phyloP scores from a whole-genome alignment of 2,113 vertebrate genomes.

The Pseudois nayaur region DNA sequence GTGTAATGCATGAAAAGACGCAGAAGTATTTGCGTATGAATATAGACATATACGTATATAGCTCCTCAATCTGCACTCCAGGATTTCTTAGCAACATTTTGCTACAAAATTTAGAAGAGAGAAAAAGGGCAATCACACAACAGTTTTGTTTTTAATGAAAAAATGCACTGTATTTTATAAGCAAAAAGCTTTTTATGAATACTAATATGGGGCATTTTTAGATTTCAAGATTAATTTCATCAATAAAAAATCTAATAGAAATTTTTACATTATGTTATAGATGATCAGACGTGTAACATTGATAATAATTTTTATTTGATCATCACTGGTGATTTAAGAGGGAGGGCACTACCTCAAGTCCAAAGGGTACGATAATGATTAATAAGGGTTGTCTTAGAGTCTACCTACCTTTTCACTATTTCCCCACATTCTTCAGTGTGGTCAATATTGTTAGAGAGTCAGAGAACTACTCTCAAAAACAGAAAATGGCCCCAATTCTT shows the following conservation, averaged over 20 bases:
- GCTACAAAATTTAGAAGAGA: background rate
- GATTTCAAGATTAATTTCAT: conserved; percentile 17
- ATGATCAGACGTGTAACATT: background rate
- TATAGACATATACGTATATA: background rate
- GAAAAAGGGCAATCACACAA: background rate
- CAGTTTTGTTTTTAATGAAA: background rate
- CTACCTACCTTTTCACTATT: background rate
- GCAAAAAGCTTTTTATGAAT: background rate
- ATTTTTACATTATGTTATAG: background rate
- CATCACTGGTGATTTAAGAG: background rate
- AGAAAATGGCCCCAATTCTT: background rate
- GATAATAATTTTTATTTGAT: background rate
- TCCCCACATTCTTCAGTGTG: background rate
- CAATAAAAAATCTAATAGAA: background rate
- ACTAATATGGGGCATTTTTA: background rate
- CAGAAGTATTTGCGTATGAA: background rate
- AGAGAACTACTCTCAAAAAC: background rate
- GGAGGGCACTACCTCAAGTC: background rate
- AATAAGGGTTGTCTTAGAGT: background rate
- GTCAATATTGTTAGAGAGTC: background rate
- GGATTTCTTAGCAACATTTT: conserved; percentile 1
- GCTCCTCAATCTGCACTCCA: background rate
- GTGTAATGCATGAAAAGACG: background rate
- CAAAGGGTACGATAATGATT: background rate
- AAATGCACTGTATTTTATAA: background rate